A percentile compares a stretch with the other conserved stretches of the same genome.
These are phyloP conservation scores for Herpetotheres cachinnans DNA, from an alignment of 2,113 vertebrate species.

Conservation along the genomic window DNA sequence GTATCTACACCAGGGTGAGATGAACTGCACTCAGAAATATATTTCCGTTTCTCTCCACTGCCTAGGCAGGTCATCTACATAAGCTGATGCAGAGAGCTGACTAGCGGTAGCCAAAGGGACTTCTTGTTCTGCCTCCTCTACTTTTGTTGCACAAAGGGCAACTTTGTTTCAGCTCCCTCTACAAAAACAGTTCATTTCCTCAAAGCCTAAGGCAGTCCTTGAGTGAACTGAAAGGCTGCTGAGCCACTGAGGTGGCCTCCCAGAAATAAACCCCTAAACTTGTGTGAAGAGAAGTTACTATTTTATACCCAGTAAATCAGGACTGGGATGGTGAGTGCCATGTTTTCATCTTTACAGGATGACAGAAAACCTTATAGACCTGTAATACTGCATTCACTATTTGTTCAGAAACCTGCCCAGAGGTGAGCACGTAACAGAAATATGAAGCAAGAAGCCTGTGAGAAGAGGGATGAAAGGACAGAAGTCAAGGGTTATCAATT, in stretches of 20 bases:
- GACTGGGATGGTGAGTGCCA: neutral
- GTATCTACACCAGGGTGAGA: neutral
- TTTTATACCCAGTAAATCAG: neutral
- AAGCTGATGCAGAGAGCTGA: neutral
- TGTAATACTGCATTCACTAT: neutral
- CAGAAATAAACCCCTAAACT: neutral
- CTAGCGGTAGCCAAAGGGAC: neutral
- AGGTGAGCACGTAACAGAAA: neutral
- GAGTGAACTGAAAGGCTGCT: neutral
- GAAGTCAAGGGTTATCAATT: neutral
- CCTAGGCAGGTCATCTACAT: neutral
- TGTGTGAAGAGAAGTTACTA: neutral
- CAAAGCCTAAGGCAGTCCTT: neutral
- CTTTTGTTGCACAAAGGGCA: neutral
- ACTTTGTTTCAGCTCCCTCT: neutral
- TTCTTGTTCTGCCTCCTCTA: neutral
- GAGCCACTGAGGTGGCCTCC: neutral
- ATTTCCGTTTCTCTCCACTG: neutral
- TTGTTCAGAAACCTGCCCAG: neutral
- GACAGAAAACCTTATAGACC: neutral
- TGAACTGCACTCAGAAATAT: accelerated
- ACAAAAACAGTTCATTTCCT: neutral
- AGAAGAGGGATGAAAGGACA: neutral
- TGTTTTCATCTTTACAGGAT: neutral
- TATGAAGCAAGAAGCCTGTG: neutral